Conservation (phyloP, 2,888 invertebrate genomes). For the Hirtodrosophila histrioides region DNA sequence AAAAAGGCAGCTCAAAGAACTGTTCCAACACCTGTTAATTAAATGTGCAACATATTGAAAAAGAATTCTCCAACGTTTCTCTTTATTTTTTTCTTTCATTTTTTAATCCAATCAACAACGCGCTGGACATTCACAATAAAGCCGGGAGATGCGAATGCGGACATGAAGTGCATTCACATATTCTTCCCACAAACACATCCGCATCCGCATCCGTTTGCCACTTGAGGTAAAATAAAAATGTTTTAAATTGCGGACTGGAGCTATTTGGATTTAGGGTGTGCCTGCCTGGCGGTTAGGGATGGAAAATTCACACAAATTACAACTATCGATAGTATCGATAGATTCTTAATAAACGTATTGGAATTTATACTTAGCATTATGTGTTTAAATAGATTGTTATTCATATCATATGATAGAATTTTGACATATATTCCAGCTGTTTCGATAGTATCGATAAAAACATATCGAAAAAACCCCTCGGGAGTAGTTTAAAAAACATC, state of each 20-base stretch:
- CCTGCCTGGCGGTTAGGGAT: too few species aligned
- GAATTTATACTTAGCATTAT: too few species aligned
- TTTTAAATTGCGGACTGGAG: not conserved
- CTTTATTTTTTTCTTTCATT: slow-evolving; percentile 1
- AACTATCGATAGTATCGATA: too few species aligned
- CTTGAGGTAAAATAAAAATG: slow-evolving; percentile 54
- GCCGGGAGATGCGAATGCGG: not conserved
- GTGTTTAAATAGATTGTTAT: too few species aligned
- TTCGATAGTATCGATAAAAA: too few species aligned
- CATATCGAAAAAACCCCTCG: too few species aligned
- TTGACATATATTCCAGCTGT: too few species aligned
- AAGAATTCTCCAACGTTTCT: slow-evolving; percentile 9
- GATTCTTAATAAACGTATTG: too few species aligned
- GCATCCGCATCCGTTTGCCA: slow-evolving; percentile 25
- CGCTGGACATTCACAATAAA: slow-evolving; percentile 11
- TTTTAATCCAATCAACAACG: slow-evolving; percentile 51
- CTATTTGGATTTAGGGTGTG: not conserved
- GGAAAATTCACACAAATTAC: too few species aligned
- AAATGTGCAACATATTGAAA: slow-evolving; percentile 59
- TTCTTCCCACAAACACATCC: not conserved
- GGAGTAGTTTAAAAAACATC: too few species aligned
- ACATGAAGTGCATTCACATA: slow-evolving; percentile 10
- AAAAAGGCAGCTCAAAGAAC: slow-evolving; percentile 4
- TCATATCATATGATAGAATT: too few species aligned
- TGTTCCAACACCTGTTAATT: slow-evolving; percentile 58